Evolutionary conservation across 2,888 invertebrate species (phyloP).

Genomic region (Chrysomela aeneicollis): DNA sequence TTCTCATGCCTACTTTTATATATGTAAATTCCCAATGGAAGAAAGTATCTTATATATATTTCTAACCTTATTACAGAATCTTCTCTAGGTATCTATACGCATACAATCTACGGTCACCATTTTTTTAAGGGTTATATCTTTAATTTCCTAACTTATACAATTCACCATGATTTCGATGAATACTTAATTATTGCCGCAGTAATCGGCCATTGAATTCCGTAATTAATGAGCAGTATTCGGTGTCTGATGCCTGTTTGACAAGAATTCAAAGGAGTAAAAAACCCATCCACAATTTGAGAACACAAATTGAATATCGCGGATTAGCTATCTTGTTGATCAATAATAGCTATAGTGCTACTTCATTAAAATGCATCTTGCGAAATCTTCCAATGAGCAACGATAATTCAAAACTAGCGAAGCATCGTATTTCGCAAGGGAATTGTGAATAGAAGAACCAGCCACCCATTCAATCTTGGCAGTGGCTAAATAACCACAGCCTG

Average conservation of each 20-base stretch:
- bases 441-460: slow-evolving; percentile 19
- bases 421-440: slow-evolving; percentile 30
- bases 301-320: background rate
- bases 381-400: slow-evolving; percentile 28
- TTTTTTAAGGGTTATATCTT: too few relatives aligned
- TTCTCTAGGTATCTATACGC: too few relatives aligned
- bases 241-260: background rate
- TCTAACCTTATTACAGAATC: too few relatives aligned
- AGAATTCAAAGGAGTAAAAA: background rate
- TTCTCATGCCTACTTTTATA: too few relatives aligned
- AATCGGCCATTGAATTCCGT: background rate
- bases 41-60: too few relatives aligned
- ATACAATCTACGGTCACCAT: too few relatives aligned
- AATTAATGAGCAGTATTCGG: background rate
- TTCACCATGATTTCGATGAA: too few relatives aligned
- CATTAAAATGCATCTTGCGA: slow-evolving; percentile 23
- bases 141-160: too few relatives aligned
- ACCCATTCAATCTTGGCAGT: background rate
- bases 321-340: background rate
- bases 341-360: background rate
- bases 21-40: too few relatives aligned
- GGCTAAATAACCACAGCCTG: background rate
- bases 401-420: slow-evolving; percentile 30
- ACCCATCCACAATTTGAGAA: background rate
- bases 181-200: too few relatives aligned